Evolutionary conservation across 2,888 invertebrate genomes (phyloP), one percentile per base, ranked within the genome.

Genomic region (Rhamnusium bicolor): DNA sequence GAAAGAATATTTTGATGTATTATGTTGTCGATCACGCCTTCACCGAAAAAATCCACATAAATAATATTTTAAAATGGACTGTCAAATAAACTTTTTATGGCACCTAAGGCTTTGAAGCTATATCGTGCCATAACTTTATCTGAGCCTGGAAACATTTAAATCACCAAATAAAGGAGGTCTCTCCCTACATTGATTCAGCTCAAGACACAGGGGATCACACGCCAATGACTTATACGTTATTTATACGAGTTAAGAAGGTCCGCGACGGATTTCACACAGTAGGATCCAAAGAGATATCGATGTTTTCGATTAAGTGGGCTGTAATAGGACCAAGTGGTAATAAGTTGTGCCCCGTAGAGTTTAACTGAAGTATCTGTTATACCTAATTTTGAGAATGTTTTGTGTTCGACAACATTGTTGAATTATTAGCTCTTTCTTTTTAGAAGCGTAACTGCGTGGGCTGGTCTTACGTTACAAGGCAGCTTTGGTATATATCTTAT

Each of bases 261-360:
- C 62, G 16, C 27, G 63, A 68, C 67, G 54, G 70, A 67, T 67
- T 75, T 78, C 78, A 75, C 78, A 73, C 78, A 76, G 78, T 78
- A 74, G 79, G 79, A 77, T 71, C 51, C 69, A 54, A 66, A 69
- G 73, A 73, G 71, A 71, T 77, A 75, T 77, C 76, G 77, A 77
- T 77, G 77, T 77, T 72, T 77, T 79, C 77, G 79, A 79, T 77
- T 72, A 76, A 73, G 75, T 77, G 72, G 79, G 73, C 70, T 66
- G 74, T 77, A 74, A 77, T 76, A 71, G 72, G 63, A 53, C 68
- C 68, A 56, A 56, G 62, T 46, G 70, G 75, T 73, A 75, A 77
- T 79, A 77, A 74, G 74, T 77, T 71, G 77, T 67, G 62, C 63
- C 75, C 74, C 71, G 76, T 68, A 29, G 79, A 27, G 79, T 60